phyloP scores from a whole-genome alignment of 2,888 invertebrate genomes.

The Zygogramma bicolorata region DNA sequence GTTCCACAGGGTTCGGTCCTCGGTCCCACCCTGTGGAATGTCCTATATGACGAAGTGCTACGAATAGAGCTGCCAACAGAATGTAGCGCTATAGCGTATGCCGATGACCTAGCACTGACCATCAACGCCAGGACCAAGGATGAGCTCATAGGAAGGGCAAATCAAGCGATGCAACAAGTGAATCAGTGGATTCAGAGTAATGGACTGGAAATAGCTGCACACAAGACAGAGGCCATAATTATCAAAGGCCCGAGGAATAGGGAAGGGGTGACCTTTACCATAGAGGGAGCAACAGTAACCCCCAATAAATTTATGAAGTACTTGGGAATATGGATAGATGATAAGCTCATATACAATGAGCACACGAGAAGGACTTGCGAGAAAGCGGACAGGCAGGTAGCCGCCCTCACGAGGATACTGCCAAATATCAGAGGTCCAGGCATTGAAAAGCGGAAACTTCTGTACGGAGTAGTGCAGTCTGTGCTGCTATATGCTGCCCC shows the following conservation, averaged over 20 bases:
- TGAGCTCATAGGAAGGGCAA: background rate
- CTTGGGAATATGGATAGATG: too few species aligned
- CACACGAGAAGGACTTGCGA: too few species aligned
- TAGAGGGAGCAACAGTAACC: too few species aligned
- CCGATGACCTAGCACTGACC: slow-evolving; percentile 18
- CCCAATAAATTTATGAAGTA: too few species aligned
- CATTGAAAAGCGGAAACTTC: too few species aligned
- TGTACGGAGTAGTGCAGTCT: too few species aligned
- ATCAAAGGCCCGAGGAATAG: slow-evolving; percentile 21
- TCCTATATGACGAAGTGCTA: background rate
- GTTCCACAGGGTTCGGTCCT: slow-evolving; percentile 10
- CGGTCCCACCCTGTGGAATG: slow-evolving; percentile 17
- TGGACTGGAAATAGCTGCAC: slow-evolving; percentile 16
- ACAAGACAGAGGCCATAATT: slow-evolving; percentile 31
- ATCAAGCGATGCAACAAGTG: background rate
- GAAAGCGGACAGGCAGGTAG: too few species aligned
- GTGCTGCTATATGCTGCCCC: too few species aligned
- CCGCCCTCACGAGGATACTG: too few species aligned
- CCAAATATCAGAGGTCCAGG: too few species aligned
- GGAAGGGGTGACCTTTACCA: background rate
- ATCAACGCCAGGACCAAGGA: background rate
- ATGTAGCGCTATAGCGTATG: background rate
- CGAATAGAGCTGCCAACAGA: background rate
- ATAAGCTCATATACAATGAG: too few species aligned
- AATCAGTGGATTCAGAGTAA: slow-evolving; percentile 25